Conservation (phyloP, 2,113 vertebrate species). For the Cheilinus undulatus region DNA sequence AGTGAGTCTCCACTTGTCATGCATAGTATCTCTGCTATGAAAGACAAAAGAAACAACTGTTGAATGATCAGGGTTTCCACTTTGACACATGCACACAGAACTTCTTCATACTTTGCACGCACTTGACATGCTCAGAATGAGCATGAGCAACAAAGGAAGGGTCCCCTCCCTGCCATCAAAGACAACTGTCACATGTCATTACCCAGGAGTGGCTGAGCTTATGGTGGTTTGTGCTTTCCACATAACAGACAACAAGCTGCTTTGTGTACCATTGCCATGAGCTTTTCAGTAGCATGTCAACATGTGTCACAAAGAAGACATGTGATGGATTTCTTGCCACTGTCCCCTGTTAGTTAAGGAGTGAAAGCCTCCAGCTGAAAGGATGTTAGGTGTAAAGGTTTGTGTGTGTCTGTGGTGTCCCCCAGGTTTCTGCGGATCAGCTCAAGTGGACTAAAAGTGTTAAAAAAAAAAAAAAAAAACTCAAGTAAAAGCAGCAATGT, state of each 20-base stretch:
- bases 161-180: background rate
- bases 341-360: slow-evolving; percentile 5
- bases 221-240: background rate
- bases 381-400: slow-evolving; percentile 1
- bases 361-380: slow-evolving; percentile 20
- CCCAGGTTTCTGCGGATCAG: background rate
- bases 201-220: slow-evolving; percentile 2
- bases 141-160: background rate
- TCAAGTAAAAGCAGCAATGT: background rate
- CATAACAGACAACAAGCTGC: slow-evolving; percentile 10
- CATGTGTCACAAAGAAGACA: slow-evolving; percentile 21
- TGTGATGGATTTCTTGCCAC: slow-evolving; percentile 13
- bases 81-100: background rate
- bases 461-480: slow-evolving; percentile 15
- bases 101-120: background rate
- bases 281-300: slow-evolving; percentile 37
- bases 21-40: background rate
- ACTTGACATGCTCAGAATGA: background rate
- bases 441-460: slow-evolving; percentile 17
- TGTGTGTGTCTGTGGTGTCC: background rate
- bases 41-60: background rate
- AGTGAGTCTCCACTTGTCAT: slow-evolving; percentile 11
- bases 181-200: background rate
- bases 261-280: background rate
- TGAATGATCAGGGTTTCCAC: slow-evolving; percentile 2